A percentile compares a stretch with the other conserved stretches of the same genome.
These are phyloP conservation scores for Melanogrammus aeglefinus DNA, from an alignment of 2,797 vertebrate genomes.

Conservation along the genomic window DNA sequence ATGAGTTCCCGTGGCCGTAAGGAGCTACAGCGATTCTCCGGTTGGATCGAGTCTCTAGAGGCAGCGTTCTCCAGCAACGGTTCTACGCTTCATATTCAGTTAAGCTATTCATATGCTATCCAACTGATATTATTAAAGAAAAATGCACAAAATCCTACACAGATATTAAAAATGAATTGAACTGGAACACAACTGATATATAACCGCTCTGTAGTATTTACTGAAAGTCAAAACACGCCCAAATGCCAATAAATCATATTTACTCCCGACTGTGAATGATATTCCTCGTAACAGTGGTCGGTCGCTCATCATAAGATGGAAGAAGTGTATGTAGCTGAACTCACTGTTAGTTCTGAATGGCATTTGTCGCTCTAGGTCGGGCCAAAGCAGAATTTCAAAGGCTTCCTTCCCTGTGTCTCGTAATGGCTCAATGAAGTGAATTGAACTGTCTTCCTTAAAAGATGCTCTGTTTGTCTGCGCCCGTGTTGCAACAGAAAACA, in stretches of 20 bases:
- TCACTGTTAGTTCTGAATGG: neutral
- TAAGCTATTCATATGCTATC: too few relatives aligned
- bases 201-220: neutral
- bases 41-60: too few relatives aligned
- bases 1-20: too few relatives aligned
- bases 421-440: conserved; percentile 20
- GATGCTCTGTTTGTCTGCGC: conserved; percentile 34
- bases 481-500: conserved; percentile 40
- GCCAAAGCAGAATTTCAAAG: conserved; percentile 9
- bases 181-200: neutral
- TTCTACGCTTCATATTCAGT: too few relatives aligned
- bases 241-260: neutral
- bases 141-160: too few relatives aligned
- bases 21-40: too few relatives aligned
- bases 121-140: too few relatives aligned
- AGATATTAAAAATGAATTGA: neutral
- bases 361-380: neutral
- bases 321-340: neutral
- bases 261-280: neutral
- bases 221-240: neutral
- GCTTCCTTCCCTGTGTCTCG: conserved; percentile 18
- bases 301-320: conserved; percentile 1
- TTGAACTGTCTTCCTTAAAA: conserved; percentile 36
- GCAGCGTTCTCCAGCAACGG: too few relatives aligned
- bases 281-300: neutral